Evolutionary conservation across 2,797 vertebrate genomes (phyloP), one percentile per base, ranked within the genome.

Genomic region (Ceryle rudis): DNA sequence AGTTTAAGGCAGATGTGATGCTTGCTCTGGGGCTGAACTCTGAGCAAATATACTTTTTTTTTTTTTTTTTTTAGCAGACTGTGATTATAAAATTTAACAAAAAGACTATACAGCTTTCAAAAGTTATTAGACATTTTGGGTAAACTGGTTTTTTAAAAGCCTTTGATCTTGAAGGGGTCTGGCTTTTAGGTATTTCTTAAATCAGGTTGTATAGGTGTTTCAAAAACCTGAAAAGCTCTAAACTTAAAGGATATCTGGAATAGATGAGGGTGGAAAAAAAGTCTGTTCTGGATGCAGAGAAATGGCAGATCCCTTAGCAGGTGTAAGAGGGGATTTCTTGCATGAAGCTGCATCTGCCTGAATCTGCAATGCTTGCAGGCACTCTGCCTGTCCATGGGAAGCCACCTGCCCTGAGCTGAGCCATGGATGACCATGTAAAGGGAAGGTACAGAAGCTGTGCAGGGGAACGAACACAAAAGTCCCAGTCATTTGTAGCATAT

Each of bases 341-440:
- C 54, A 6, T 12, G 46, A 31, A 22, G 62, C 58, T 37, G 70
- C 1, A 5, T 10, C 70, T 22, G 47, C 11, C 5, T 28, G 72
- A 23, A 7, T 2, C 33, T 3, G 33, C 52, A 33, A 46, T 3
- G 60, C 31, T 42, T 33, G 23, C 35, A 57, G 61, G n/a, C n/a
- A 2, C 70, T 55, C 31, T 65, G 61, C 70, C 37, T 22, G 18
- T 3, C 66, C 42, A 4, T 0, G 21, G 79, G 67, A 23, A 61
- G 19, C 46, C 64, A 2, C 47, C 55, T 33, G 25, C 23, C 35
- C 16, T 3, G 46, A 46, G 42, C 84, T 70, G 42, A 55, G 77
- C 41, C 2, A 0, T 4, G 73, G 54, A 12, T 57, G 37, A 12
- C 39, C 31, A 7, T 0, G 2, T 33, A 4, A 14, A 49, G 60